Conservation (phyloP, 2,888 invertebrate species). For the Spisula solida region DNA sequence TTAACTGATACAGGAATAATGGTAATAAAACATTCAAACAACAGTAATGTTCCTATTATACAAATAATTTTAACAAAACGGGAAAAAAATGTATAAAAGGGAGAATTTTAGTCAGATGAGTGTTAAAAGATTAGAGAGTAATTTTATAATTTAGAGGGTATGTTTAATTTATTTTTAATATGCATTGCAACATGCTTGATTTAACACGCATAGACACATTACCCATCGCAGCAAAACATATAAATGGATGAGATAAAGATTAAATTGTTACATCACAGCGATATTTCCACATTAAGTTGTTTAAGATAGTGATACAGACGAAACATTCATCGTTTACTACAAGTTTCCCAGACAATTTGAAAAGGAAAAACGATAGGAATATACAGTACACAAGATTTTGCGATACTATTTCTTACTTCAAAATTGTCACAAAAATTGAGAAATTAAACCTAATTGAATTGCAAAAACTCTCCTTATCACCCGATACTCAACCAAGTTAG, state of each 20-base stretch:
- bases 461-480: neutral
- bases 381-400: neutral
- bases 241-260: no score
- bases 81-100: neutral
- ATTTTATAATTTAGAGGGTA: neutral
- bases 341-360: neutral
- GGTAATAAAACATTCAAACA: no score
- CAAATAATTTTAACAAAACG: no score
- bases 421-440: constrained; percentile 3
- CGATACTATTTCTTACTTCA: neutral
- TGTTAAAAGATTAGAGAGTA: neutral
- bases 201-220: neutral
- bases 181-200: neutral
- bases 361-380: neutral
- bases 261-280: no score
- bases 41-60: no score
- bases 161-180: neutral
- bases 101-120: neutral
- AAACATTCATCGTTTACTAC: neutral
- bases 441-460: neutral
- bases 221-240: no score
- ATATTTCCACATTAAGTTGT: no score
- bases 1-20: no score
- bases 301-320: no score
- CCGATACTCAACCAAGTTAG: neutral